Conservation (phyloP, 1,140 invertebrate species). For the Lethrus apterus region DNA sequence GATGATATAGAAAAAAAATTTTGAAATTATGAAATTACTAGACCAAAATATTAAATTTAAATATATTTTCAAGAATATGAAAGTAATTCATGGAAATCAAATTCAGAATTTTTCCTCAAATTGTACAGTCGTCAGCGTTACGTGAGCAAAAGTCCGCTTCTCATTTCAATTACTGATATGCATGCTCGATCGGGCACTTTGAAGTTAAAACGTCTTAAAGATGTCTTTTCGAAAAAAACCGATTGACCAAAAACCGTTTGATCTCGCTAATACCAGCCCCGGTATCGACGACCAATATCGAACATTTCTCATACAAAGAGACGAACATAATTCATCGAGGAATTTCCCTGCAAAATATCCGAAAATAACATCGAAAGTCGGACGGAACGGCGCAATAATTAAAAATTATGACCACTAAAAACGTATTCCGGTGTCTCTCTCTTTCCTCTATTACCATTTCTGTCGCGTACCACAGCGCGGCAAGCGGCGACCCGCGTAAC, state of each 20-base stretch:
- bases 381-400: constrained; percentile 11
- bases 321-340: too few species aligned
- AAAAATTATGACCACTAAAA: constrained; percentile 15
- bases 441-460: constrained; percentile 19
- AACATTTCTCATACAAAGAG: background rate
- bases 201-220: constrained; percentile 13
- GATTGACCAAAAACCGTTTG: constrained; percentile 10
- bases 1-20: too few species aligned
- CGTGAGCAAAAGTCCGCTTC: too few species aligned
- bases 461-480: constrained; percentile 39
- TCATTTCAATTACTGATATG: constrained; percentile 12
- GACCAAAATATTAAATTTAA: too few species aligned
- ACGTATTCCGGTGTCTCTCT: constrained; percentile 14
- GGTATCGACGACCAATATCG: constrained; percentile 4
- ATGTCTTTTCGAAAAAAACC: constrained; percentile 10
- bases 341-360: too few species aligned
- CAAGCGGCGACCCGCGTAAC: constrained; percentile 42
- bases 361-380: too few species aligned
- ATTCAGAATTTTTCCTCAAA: too few species aligned
- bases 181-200: constrained; percentile 1
- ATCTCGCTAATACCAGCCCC: constrained; percentile 12
- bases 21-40: too few species aligned
- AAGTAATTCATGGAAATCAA: too few species aligned
- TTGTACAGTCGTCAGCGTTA: too few species aligned
- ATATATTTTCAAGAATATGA: too few species aligned